Conservation (phyloP, 2,113 vertebrate genomes). For the Hippocampus barbouri region DNA sequence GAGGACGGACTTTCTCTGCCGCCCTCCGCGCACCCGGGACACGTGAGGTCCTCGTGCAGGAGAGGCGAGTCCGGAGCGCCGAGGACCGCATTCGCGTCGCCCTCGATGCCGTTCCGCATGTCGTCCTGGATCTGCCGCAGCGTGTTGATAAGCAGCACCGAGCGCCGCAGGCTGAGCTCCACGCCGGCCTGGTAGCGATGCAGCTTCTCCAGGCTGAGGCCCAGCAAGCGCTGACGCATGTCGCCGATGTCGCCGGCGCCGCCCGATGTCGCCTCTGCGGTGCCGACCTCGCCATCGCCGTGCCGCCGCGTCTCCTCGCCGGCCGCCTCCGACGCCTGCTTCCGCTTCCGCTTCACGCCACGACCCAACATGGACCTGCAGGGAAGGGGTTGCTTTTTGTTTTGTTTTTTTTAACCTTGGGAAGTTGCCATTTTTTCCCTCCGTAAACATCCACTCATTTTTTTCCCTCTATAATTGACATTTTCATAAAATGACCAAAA, state of each 20-base stretch:
- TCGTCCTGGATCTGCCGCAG: constrained; percentile 83
- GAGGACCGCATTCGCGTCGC: constrained; percentile 26
- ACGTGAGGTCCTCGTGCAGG: constrained; percentile 63
- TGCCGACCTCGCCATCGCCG: neutral
- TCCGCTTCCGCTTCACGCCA: constrained; percentile 83
- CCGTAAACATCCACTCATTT: no score
- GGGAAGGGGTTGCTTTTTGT: neutral
- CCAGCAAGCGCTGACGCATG: constrained; percentile 79
- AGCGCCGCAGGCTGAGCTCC: constrained; percentile 82
- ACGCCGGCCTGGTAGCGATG: constrained; percentile 77
- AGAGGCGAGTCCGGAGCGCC: constrained; percentile 32
- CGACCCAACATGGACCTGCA: constrained; percentile 84
- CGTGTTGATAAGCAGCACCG: constrained; percentile 84
- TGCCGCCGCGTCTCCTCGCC: constrained; percentile 67
- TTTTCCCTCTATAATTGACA: no score
- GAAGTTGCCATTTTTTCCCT: no score
- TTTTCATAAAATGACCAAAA: no score
- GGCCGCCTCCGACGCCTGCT: constrained; percentile 73
- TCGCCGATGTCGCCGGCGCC: constrained; percentile 47
- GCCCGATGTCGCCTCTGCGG: neutral
- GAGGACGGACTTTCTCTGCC: constrained; percentile 41
- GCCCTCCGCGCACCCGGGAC: constrained; percentile 62
- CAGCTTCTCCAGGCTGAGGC: constrained; percentile 82
- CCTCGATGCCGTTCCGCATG: constrained; percentile 56
- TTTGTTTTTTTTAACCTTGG: neutral